Conservation (phyloP, 2,113 vertebrate species). For the Scomber japonicus region DNA sequence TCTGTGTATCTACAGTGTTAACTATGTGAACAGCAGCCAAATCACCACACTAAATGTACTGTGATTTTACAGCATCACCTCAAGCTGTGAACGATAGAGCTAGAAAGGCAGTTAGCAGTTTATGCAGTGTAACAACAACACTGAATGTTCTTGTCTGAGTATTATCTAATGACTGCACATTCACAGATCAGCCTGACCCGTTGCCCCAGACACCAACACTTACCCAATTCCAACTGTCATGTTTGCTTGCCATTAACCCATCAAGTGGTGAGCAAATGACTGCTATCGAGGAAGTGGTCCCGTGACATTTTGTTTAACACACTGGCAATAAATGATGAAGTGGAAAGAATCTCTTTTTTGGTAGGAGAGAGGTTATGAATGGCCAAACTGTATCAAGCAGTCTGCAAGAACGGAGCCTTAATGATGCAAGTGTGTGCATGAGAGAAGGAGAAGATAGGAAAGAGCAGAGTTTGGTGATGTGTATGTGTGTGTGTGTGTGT, state of each 20-base stretch:
- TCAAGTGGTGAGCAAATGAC: conserved; percentile 59
- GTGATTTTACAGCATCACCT: neutral
- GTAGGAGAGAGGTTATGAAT: conserved; percentile 20
- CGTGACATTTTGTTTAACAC: conserved; percentile 63
- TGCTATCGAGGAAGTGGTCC: conserved; percentile 44
- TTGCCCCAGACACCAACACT: conserved; percentile 52
- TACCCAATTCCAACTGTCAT: conserved; percentile 57
- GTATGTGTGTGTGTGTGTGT: neutral
- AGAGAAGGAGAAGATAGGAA: neutral
- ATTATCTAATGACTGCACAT: neutral
- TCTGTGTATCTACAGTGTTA: neutral
- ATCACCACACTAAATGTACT: neutral
- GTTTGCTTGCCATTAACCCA: conserved; percentile 55
- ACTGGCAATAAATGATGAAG: conserved; percentile 54
- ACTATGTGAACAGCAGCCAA: neutral
- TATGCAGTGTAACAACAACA: neutral
- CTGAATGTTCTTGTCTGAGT: neutral
- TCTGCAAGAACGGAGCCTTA: neutral
- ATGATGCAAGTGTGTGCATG: neutral
- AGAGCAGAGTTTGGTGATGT: neutral
- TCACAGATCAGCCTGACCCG: neutral
- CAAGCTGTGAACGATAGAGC: conserved; percentile 3
- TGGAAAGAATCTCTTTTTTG: conserved; percentile 37
- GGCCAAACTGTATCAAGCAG: conserved; percentile 16
- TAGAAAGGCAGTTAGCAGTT: neutral